phyloP scores from a whole-genome alignment of 37 sponge, comb jelly and placozoan species.

The Crambe crambe region DNA sequence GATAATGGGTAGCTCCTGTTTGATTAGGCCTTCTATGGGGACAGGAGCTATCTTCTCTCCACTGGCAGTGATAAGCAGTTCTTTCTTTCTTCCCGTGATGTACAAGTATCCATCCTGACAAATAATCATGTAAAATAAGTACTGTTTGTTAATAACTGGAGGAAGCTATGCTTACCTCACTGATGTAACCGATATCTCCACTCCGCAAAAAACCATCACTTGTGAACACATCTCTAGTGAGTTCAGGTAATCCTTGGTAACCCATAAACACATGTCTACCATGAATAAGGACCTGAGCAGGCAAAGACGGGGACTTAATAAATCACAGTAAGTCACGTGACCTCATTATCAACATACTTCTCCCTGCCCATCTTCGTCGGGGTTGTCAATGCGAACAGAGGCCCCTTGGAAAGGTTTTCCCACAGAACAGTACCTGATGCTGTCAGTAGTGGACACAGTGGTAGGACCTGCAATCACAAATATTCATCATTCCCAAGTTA shows the following conservation, averaged over 20 bases:
- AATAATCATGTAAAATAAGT: no score
- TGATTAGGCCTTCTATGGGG: slow-evolving; percentile 79
- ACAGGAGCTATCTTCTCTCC: slow-evolving; percentile 91
- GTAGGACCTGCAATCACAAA: slow-evolving; percentile 52
- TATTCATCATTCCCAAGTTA: no score
- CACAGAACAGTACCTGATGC: slow-evolving; percentile 58
- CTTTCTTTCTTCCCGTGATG: slow-evolving; percentile 74
- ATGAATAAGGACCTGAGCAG: slow-evolving; percentile 57
- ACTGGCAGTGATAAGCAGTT: slow-evolving; percentile 65
- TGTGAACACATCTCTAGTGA: slow-evolving; percentile 54
- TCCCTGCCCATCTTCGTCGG: slow-evolving; percentile 75
- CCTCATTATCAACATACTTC: slow-evolving; percentile 54
- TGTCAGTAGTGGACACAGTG: slow-evolving; percentile 64
- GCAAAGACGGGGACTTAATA: neutral
- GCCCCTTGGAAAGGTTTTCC: slow-evolving; percentile 54
- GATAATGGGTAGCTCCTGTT: slow-evolving; percentile 69
- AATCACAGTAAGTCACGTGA: neutral
- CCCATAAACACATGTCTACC: slow-evolving; percentile 92
- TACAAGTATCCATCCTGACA: slow-evolving; percentile 60
- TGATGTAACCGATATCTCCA: slow-evolving; percentile 76
- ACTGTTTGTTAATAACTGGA: no score
- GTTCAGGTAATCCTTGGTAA: slow-evolving; percentile 53
- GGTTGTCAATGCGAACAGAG: slow-evolving; percentile 57
- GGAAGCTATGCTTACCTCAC: slow-evolving; percentile 40
- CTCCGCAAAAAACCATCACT: slow-evolving; percentile 73